Conservation (phyloP, 2,888 invertebrate species). For the Lasius platythorax region DNA sequence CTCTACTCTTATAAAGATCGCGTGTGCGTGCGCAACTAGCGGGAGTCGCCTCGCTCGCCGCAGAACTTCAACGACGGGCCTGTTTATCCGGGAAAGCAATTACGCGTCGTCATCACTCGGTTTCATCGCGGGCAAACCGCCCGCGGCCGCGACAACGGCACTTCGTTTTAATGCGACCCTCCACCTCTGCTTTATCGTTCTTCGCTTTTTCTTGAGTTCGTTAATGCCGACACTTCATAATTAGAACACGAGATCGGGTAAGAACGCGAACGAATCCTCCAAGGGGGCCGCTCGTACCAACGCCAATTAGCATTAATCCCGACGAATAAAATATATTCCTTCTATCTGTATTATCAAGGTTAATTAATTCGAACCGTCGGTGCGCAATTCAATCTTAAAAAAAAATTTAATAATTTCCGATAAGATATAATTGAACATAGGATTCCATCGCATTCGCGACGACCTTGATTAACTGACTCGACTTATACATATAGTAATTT, state of each 20-base stretch:
- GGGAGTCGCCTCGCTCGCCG: constrained; percentile 42
- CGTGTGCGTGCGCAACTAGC: constrained; percentile 41
- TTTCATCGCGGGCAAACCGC: constrained; percentile 58
- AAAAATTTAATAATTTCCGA: background rate
- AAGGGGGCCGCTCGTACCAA: constrained; percentile 1
- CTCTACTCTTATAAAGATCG: background rate
- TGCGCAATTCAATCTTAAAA: background rate
- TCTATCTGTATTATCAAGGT: constrained; percentile 17
- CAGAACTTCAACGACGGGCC: constrained; percentile 62
- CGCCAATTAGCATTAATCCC: constrained; percentile 45
- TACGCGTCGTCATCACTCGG: constrained; percentile 74
- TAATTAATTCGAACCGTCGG: constrained; percentile 22
- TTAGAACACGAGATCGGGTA: constrained; percentile 6
- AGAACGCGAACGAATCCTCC: constrained; percentile 7
- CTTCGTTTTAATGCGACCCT: constrained; percentile 60
- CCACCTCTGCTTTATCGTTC: constrained; percentile 1
- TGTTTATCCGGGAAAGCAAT: constrained; percentile 83
- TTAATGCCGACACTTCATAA: constrained; percentile 30
- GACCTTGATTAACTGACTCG: constrained; percentile 18
- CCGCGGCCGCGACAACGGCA: constrained; percentile 31
- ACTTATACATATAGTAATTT: constrained; percentile 27
- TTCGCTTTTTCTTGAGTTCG: constrained; percentile 28
- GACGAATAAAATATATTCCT: constrained; percentile 29
- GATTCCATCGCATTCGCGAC: constrained; percentile 14
- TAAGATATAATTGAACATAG: constrained; percentile 35